Evolutionary conservation across 2,797 vertebrate genomes (phyloP), one percentile per base, ranked within the genome.

Genomic region (Notoglanidium macrostoma): DNA sequence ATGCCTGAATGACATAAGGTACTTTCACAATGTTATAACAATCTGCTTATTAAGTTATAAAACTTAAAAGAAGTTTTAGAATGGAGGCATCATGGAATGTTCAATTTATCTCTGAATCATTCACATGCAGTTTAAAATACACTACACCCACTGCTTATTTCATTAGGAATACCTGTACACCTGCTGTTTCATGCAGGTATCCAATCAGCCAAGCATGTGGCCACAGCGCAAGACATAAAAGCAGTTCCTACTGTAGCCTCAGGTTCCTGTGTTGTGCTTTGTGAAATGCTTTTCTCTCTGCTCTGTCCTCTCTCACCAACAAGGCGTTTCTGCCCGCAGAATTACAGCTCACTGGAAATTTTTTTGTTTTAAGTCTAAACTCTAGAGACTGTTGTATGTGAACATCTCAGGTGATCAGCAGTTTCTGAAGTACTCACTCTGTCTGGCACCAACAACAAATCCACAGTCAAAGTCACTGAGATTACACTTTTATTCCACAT

Each of bases 151-250:
- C 57, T 44, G 57, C 5, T 6, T 5, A 61, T 21, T 65, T 46
- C 46, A 63, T 81, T 81, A n/a, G 59, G 40, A 81, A 81, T 3
- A 81, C 10, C 23, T 61, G 32, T 61, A 79, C 32, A 80, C 78
- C 49, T 77, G n/a, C 49, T 21, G 17, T 32, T 32, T 35, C 54
- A 57, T 7, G n/a, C 57, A 61, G 35, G n/a, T 80, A n/a, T 61
- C 29, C 49, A 81, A n/a, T 26, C 23, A 59, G 21, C 11, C 54
- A 15, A 21, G 40, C 21, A 61, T 40, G 15, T 61, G 78, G 21
- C 35, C 4, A 12, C 23, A 49, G 26, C 40, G 21, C 59, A 65
- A 46, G 29, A 59, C 8, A 82, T 63, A 46, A 26, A 63, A 17
- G 40, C 32, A 9, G 29, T 35, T 23, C 26, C 46, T 14, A 77